Base-by-base conservation (phyloP, 2,888 invertebrate genomes). In the Aplocera efformata region DNA sequence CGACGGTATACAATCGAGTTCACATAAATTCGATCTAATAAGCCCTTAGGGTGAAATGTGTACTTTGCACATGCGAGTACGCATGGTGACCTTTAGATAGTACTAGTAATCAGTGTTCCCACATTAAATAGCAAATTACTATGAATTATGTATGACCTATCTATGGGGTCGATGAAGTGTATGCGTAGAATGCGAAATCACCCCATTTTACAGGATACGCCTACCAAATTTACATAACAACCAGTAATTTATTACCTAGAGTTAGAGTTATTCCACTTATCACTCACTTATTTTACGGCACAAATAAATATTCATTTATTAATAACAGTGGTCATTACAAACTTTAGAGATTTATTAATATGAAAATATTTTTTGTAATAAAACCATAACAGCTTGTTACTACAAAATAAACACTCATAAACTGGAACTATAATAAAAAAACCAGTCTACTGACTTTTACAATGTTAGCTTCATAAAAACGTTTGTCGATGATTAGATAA, bases 81-180 rank as follows among this genome's bases (percentile, higher is more conserved):
- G 13, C 13, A 17, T 17, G 13, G 13, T 17, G 5, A 17, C 13
- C 13, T 17, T 17, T 17, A 17, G 13, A 3, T 17, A 2, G 3
- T 60, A 63, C 61, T 48, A 61, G 57, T 40, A 49, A 45, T 60
- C 53, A 55, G 48, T 62, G 62, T 81, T 81, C 81, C 77, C 83
- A 81, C 79, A 74, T 79, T 75, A 75, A 53, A 55, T 48, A 75
- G 75, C 71, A 76, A 74, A 80, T 79, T 68, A 66, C 56, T 60
- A 71, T 71, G 67, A 73, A 79, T 75, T 71, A 79, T 78, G 70
- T 67, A 74, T 72, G 31, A 23, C 29, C 35, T 66, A 59, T 53
- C 58, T 61, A 60, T 68, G 58, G 67, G 61, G 58, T 58, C 64
- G 60, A 75, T 75, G 65, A 71, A 69, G 68, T 69, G 68, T 57